Percentiles rank a stretch among this genome's conserved stretches.
These are phyloP conservation scores for Thyatira batis DNA, from an alignment of 2,888 invertebrate species.

Conservation along the genomic window DNA sequence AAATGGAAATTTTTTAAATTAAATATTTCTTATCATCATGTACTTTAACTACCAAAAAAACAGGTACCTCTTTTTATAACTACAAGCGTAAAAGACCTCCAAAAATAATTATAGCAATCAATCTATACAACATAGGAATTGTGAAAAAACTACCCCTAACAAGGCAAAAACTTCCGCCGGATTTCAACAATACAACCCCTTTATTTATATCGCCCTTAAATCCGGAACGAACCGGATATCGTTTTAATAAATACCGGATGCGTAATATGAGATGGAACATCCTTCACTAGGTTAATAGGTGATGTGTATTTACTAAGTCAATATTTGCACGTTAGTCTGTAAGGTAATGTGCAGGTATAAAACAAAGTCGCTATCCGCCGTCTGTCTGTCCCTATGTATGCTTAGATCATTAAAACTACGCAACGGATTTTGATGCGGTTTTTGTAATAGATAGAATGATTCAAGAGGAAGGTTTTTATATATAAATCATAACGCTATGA, in stretches of 20 bases:
- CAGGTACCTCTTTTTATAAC: too few species aligned
- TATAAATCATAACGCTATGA: too few species aligned
- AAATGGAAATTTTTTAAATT: too few species aligned
- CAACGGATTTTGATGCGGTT: too few species aligned
- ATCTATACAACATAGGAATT: background rate
- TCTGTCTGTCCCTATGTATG: too few species aligned
- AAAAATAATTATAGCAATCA: background rate
- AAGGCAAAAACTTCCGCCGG: slow-evolving; percentile 16
- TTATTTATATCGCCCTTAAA: slow-evolving; percentile 40
- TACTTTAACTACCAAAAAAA: too few species aligned
- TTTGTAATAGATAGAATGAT: too few species aligned
- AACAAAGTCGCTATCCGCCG: too few species aligned
- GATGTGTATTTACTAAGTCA: background rate
- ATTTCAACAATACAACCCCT: slow-evolving; percentile 31
- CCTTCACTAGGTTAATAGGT: slow-evolving; percentile 45
- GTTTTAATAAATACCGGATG: slow-evolving; percentile 43
- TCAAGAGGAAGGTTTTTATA: too few species aligned
- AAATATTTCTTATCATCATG: too few species aligned
- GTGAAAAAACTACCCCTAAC: background rate
- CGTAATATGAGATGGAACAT: slow-evolving; percentile 38
- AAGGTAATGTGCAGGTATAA: background rate
- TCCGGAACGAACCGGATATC: slow-evolving; percentile 50
- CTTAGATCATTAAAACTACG: too few species aligned
- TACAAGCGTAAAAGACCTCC: background rate
- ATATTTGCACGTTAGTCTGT: background rate